These are phyloP conservation scores for Agonopterix arenella DNA, from an alignment of 2,888 invertebrate genomes.

Conservation along the genomic window DNA sequence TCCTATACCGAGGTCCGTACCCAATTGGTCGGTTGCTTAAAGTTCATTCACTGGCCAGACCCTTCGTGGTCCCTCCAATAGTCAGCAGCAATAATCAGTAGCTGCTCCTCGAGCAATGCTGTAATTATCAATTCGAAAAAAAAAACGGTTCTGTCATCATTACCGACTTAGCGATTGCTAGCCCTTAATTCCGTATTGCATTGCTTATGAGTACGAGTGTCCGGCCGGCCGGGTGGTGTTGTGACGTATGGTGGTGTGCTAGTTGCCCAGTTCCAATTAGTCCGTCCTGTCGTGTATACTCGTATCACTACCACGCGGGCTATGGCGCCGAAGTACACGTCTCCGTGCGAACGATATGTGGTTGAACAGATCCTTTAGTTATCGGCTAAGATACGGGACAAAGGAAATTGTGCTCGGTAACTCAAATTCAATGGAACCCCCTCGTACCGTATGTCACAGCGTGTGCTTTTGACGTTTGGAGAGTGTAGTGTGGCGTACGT, in stretches of 20 bases:
- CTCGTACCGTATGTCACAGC: too few relatives aligned
- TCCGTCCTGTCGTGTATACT: conserved; percentile 40
- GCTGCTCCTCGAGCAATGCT: too few relatives aligned
- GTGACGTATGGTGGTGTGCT: conserved; percentile 23
- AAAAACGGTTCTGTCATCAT: too few relatives aligned
- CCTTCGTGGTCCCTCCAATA: too few relatives aligned
- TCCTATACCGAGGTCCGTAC: too few relatives aligned
- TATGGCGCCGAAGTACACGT: conserved; percentile 27
- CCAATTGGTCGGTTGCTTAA: too few relatives aligned
- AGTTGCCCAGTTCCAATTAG: conserved; percentile 47
- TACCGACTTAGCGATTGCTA: conserved; percentile 9
- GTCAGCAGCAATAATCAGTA: too few relatives aligned
- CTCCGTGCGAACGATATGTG: conserved; percentile 39
- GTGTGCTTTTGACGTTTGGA: neutral
- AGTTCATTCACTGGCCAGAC: too few relatives aligned
- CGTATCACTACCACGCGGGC: conserved; percentile 19
- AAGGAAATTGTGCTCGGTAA: conserved; percentile 85
- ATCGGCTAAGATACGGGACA: conserved; percentile 79
- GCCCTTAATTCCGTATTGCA: conserved; percentile 28
- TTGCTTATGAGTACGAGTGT: conserved; percentile 21
- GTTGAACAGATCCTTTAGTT: conserved; percentile 62
- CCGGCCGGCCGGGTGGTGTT: conserved; percentile 17
- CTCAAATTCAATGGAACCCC: neutral
- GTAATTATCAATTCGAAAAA: too few relatives aligned
- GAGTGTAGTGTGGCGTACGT: too few relatives aligned